A percentile compares a stretch with the other conserved stretches of the same genome.
These are phyloP conservation scores for Xestia xanthographa DNA, from an alignment of 2,888 invertebrate species.

Conservation along the genomic window DNA sequence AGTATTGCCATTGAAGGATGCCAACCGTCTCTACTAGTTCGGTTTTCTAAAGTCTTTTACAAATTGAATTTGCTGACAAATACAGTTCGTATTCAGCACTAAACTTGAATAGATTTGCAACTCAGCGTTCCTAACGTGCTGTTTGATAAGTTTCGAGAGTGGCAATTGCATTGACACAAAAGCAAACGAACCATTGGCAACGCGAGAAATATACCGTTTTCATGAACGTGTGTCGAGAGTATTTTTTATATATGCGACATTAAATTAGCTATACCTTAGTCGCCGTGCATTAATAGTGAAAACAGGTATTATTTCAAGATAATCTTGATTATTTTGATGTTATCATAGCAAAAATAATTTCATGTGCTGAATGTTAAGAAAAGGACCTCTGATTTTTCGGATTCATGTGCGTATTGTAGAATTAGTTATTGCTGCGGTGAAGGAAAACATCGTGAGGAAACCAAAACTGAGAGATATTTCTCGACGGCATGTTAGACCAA, in stretches of 20 bases:
- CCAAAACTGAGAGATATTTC: too few relatives aligned
- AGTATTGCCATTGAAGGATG: slow-evolving; percentile 10
- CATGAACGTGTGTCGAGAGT: not conserved
- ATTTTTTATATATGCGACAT: not conserved
- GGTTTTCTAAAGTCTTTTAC: slow-evolving; percentile 23
- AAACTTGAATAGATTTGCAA: slow-evolving; percentile 25
- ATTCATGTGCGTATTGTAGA: not conserved
- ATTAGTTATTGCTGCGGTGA: too few relatives aligned
- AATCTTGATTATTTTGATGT: not conserved
- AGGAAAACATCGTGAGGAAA: too few relatives aligned
- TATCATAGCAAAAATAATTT: not conserved
- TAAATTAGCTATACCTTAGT: not conserved
- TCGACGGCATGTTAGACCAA: too few relatives aligned
- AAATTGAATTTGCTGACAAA: slow-evolving; percentile 43
- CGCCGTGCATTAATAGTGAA: not conserved
- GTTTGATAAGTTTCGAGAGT: slow-evolving; percentile 12
- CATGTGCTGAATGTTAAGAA: not conserved
- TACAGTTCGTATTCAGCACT: slow-evolving; percentile 19
- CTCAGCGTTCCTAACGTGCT: slow-evolving; percentile 11
- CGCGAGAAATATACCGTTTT: not conserved
- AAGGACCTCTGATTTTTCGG: not conserved
- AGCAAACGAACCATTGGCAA: not conserved
- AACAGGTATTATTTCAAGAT: not conserved
- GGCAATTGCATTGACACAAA: slow-evolving; percentile 1
- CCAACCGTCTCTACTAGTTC: not conserved